These are phyloP conservation scores for Cotesia typhae DNA, from an alignment of 1,140 invertebrate species.

Conservation along the genomic window DNA sequence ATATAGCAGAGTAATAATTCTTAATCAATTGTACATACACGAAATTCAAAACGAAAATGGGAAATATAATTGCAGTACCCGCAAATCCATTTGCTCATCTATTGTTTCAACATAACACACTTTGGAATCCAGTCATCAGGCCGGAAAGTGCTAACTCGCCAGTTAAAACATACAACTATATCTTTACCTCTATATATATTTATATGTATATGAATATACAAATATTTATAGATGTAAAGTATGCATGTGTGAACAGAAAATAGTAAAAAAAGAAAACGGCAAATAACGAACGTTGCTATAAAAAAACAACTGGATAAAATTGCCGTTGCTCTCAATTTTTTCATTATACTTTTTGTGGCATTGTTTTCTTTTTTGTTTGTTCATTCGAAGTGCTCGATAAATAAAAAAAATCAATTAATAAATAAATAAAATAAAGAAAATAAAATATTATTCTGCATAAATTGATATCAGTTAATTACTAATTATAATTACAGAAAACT, in stretches of 20 bases:
- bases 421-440: background rate
- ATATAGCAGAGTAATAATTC: background rate
- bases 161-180: background rate
- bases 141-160: slow-evolving; percentile 16
- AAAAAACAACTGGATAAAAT: slow-evolving; percentile 13
- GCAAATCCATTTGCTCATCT: slow-evolving; percentile 15
- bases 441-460: background rate
- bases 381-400: background rate
- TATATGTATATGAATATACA: background rate
- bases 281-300: slow-evolving; percentile 13
- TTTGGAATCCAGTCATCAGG: slow-evolving; percentile 15
- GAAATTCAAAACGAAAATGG: background rate
- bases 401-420: background rate
- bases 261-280: slow-evolving; percentile 5
- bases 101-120: slow-evolving; percentile 19
- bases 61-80: slow-evolving; percentile 2
- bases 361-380: slow-evolving; percentile 10
- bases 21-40: background rate
- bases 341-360: background rate
- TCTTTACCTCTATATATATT: too few species aligned
- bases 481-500: background rate
- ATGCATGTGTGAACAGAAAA: slow-evolving; percentile 7
- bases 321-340: slow-evolving; percentile 8
- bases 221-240: slow-evolving; percentile 3
- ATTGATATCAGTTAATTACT: slow-evolving; percentile 14